Conservation (phyloP, 2,797 vertebrate genomes). For the Psittacula echo region DNA sequence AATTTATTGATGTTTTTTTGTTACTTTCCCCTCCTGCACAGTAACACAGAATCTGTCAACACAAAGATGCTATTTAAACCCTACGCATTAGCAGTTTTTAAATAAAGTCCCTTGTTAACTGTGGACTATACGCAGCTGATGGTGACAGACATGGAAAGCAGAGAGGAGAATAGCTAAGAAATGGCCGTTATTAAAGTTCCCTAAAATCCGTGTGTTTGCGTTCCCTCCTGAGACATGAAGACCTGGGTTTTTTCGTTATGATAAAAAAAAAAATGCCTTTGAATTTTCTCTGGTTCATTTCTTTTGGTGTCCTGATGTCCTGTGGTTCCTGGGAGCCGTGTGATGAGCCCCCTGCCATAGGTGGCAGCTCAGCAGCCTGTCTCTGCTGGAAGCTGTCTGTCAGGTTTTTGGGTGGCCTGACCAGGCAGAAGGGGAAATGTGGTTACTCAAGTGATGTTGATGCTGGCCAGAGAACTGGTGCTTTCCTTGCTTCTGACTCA, state of each 20-base stretch:
- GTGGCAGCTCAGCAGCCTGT: background rate
- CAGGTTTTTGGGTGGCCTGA: background rate
- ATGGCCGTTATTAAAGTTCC: too few species aligned
- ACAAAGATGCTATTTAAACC: conserved; percentile 20
- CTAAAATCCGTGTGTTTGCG: too few species aligned
- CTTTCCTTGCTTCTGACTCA: background rate
- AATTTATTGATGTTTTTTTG: background rate
- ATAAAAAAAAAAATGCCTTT: background rate
- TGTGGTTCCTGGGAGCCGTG: background rate
- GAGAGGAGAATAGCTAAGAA: too few species aligned
- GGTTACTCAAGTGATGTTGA: background rate
- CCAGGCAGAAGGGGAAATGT: background rate
- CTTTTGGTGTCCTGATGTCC: background rate
- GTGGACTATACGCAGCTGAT: too few species aligned
- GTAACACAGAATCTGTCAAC: background rate
- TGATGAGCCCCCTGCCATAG: accelerated
- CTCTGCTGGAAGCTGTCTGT: conserved; percentile 14
- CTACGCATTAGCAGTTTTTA: background rate
- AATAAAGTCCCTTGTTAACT: too few species aligned
- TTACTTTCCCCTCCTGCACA: background rate
- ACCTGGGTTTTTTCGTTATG: too few species aligned
- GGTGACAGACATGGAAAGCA: too few species aligned
- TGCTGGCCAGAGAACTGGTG: background rate
- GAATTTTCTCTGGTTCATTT: background rate
- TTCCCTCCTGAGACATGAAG: too few species aligned